Base-by-base conservation (phyloP, 1,140 invertebrate species). In the Parasteatoda tepidariorum region DNA sequence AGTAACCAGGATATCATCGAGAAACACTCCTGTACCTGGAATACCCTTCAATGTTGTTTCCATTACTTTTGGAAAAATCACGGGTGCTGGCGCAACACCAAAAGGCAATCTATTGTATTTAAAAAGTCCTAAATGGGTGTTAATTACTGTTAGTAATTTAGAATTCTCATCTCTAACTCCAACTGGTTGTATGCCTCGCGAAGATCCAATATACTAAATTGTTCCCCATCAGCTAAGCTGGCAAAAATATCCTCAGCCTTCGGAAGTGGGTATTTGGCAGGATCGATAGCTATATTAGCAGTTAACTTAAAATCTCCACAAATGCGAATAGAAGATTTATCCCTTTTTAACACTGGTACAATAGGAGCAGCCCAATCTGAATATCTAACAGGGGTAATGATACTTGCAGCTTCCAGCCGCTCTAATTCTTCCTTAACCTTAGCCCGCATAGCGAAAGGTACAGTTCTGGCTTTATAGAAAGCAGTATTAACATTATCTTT, bases 311-410 rank as follows among this genome's bases (percentile, higher is more conserved):
- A 92, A 87, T 92, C 90, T 0, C 86, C 88, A 85, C 90, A 91
- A 31, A 92, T 87, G 24, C 91, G 82, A 15, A 61, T 61, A 34
- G 89, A 84, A 22, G 86, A 84, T 9, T 88, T 89, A 85, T 91
- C 87, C 1, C 87, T 67, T 83, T 92, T 92, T 22, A 87, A 41
- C 0, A 91, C 89, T 3, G 89, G 86, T 0, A 92, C 91, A 7
- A 92, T 85, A 0, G 90, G 90, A 4, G 90, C 89, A 6, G 89
- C 90, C 91, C 90, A 92, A 57, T 90, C 88, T 22, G 87, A 88
- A 81, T 24, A 82, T 62, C 88, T 86, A n/a, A 90, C 88, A 67
- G 85, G 85, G 68, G 85, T 62, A 24, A 90, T 88, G 28, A 89
- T 86, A 34, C 88, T 88, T 70, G 88, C 84, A 11, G 64, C 26